A percentile compares a stretch with the other conserved stretches of the same genome.
Evolutionary conservation across 2,113 vertebrate species (phyloP).

Genomic region (Egretta garzetta): DNA sequence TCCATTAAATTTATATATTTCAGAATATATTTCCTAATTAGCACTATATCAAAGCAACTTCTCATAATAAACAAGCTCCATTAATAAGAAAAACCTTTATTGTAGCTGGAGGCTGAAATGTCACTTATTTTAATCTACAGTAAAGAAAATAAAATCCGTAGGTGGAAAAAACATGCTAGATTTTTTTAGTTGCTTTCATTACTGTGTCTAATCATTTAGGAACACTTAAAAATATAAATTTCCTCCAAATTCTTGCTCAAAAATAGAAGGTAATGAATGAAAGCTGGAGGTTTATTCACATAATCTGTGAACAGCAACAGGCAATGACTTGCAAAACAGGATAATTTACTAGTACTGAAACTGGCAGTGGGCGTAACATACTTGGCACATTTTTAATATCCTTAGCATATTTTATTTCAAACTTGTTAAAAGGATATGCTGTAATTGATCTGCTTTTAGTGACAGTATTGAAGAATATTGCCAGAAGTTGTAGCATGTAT

Average conservation of each 20-base stretch:
- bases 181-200: not conserved
- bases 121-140: not conserved
- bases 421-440: constrained; percentile 61
- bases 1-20: not conserved
- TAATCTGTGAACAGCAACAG: constrained; percentile 58
- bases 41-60: not conserved
- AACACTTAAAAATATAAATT: constrained; percentile 38
- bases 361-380: constrained; percentile 49
- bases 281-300: constrained; percentile 28
- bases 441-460: constrained; percentile 62
- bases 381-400: constrained; percentile 62
- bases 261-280: constrained; percentile 47
- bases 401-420: constrained; percentile 55
- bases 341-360: constrained; percentile 57
- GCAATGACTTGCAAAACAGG: constrained; percentile 47
- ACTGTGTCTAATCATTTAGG: not conserved
- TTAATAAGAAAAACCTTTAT: not conserved
- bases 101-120: not conserved
- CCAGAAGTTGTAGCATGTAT: constrained; percentile 58
- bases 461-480: constrained; percentile 49
- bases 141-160: not conserved
- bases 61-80: not conserved
- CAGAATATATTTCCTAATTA: not conserved
- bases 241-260: constrained; percentile 19
- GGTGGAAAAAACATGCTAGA: not conserved